Conservation (phyloP, 2,888 invertebrate genomes). For the Chymomyza amoena region DNA sequence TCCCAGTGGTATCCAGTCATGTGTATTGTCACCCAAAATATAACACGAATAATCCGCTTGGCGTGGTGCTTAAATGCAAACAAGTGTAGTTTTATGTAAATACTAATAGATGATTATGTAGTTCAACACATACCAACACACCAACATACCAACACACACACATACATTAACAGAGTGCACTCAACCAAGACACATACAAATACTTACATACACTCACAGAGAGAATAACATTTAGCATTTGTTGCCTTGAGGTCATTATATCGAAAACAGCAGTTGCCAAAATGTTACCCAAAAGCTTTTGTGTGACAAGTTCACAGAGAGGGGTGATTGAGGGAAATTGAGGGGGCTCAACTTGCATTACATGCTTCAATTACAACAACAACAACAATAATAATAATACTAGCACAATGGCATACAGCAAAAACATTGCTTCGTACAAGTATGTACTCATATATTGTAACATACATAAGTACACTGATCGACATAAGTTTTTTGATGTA, state of each 20-base stretch:
- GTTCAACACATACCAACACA: slow-evolving; percentile 71
- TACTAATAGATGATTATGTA: slow-evolving; percentile 72
- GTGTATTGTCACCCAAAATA: background rate
- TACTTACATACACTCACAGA: slow-evolving; percentile 29
- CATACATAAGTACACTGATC: too few species aligned
- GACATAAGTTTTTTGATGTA: too few species aligned
- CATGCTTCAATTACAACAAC: slow-evolving; percentile 68
- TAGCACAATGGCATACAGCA: background rate
- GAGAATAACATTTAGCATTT: slow-evolving; percentile 29
- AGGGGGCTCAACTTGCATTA: slow-evolving; percentile 53
- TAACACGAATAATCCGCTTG: slow-evolving; percentile 59
- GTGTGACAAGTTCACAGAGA: slow-evolving; percentile 58
- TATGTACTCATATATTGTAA: too few species aligned
- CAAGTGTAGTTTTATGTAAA: slow-evolving; percentile 71
- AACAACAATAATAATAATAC: slow-evolving; percentile 19
- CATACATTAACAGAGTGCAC: slow-evolving; percentile 62
- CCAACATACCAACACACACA: too few species aligned
- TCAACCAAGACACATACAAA: slow-evolving; percentile 46
- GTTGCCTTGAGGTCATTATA: slow-evolving; percentile 73
- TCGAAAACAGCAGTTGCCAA: slow-evolving; percentile 70
- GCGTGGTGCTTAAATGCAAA: slow-evolving; percentile 65
- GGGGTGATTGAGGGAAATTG: background rate
- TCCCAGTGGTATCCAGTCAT: background rate
- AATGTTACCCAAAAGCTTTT: slow-evolving; percentile 62
- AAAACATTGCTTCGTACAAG: background rate